Conservation (phyloP, 2,888 invertebrate species). For the Euspilapteryx auroguttella region DNA sequence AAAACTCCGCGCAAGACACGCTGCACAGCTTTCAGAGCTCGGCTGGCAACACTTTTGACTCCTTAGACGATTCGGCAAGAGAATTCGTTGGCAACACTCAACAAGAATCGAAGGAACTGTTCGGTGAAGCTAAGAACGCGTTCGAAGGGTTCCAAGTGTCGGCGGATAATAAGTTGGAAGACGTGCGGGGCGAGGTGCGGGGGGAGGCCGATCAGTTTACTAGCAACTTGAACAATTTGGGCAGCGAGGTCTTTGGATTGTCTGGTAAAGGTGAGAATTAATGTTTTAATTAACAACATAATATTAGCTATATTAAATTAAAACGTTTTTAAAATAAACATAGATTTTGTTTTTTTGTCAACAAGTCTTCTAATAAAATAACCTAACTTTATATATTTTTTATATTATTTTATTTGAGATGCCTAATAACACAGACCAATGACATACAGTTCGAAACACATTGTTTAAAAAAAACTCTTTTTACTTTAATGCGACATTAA, state of each 20-base stretch:
- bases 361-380: too few species aligned
- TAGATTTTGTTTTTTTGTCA: too few species aligned
- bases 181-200: constrained; percentile 19
- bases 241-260: constrained; percentile 45
- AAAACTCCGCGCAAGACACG: background rate
- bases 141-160: constrained; percentile 14
- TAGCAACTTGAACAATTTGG: constrained; percentile 44
- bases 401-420: too few species aligned
- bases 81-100: constrained; percentile 23
- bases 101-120: constrained; percentile 18
- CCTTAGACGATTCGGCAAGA: constrained; percentile 35
- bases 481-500: too few species aligned
- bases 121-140: constrained; percentile 15
- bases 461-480: too few species aligned
- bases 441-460: too few species aligned
- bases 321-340: too few species aligned
- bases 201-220: constrained; percentile 42
- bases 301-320: too few species aligned
- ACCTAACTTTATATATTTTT: too few species aligned
- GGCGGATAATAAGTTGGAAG: constrained; percentile 14
- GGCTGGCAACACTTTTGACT: background rate
- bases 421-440: too few species aligned
- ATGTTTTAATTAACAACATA: background rate
- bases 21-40: background rate
- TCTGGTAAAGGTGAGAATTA: constrained; percentile 40